A percentile compares a stretch with the other conserved stretches of the same genome.
These are phyloP conservation scores for Centruroides vittatus DNA, from an alignment of 1,140 invertebrate genomes.

Conservation along the genomic window DNA sequence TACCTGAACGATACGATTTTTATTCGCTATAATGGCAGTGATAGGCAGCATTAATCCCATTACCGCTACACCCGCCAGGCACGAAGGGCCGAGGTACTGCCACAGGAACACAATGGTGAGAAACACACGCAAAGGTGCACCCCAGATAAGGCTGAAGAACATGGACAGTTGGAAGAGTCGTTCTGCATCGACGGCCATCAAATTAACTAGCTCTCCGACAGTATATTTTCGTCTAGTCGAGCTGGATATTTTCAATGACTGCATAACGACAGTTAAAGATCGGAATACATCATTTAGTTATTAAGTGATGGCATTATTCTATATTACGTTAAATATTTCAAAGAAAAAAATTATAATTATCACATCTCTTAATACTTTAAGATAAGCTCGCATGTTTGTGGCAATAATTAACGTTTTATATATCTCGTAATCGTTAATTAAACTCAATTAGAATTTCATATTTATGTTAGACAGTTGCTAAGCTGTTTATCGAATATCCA, in stretches of 20 bases:
- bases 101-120: slow-evolving; percentile 15
- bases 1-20: slow-evolving; percentile 22
- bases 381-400: no score
- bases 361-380: no score
- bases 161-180: slow-evolving; percentile 13
- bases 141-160: slow-evolving; percentile 9
- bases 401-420: no score
- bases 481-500: no score
- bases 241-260: not conserved
- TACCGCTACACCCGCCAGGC: slow-evolving; percentile 30
- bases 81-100: slow-evolving; percentile 24
- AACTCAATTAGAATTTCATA: no score
- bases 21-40: slow-evolving; percentile 22
- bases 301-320: no score
- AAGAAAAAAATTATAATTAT: no score
- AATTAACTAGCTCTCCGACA: slow-evolving; percentile 20
- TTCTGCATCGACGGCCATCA: slow-evolving; percentile 18
- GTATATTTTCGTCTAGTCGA: slow-evolving; percentile 10
- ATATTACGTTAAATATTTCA: no score
- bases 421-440: no score
- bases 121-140: slow-evolving; percentile 13
- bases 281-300: no score
- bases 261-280: not conserved
- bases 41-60: slow-evolving; percentile 33
- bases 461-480: no score